phyloP scores from a whole-genome alignment of 2,797 vertebrate species.

The Danio kyathit region DNA sequence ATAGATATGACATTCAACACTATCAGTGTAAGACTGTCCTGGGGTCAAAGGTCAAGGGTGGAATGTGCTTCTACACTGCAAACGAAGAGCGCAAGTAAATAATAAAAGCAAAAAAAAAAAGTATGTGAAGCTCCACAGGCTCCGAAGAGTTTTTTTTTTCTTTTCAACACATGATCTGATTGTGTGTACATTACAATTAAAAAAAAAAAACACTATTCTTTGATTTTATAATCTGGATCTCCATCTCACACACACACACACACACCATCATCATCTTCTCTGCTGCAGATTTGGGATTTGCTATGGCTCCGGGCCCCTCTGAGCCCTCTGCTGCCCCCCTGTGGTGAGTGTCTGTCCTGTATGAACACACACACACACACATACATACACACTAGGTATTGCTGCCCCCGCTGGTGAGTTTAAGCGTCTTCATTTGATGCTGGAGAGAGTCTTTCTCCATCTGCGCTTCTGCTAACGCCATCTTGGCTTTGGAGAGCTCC shows the following conservation, averaged over 20 bases:
- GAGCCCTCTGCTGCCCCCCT: slow-evolving; percentile 39
- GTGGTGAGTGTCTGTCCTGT: slow-evolving; percentile 34
- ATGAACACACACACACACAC: not conserved
- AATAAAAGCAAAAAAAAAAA: not conserved
- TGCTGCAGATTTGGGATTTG: not conserved
- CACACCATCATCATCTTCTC: slow-evolving; percentile 8
- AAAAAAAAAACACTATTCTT: slow-evolving; percentile 6
- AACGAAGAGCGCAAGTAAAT: not conserved
- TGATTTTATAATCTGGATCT: slow-evolving; percentile 6
- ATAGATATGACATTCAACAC: slow-evolving; percentile 74
- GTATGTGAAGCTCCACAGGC: slow-evolving; percentile 1
- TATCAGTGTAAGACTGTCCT: slow-evolving; percentile 26
- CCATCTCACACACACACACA: slow-evolving; percentile 9
- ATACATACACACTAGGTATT: slow-evolving; percentile 69
- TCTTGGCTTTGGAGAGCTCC: slow-evolving; percentile 93
- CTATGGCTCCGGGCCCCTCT: slow-evolving; percentile 8
- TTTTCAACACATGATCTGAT: not conserved
- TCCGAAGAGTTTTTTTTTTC: not conserved
- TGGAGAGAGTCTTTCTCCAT: slow-evolving; percentile 93
- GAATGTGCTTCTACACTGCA: slow-evolving; percentile 32
- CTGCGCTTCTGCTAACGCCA: slow-evolving; percentile 93
- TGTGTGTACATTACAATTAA: slow-evolving; percentile 24
- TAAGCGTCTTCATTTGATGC: slow-evolving; percentile 89
- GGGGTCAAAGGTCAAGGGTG: slow-evolving; percentile 34
- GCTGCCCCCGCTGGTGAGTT: slow-evolving; percentile 71